Evolutionary conservation across 1,140 invertebrate species (phyloP).

Genomic region (Microplitis demolitor): DNA sequence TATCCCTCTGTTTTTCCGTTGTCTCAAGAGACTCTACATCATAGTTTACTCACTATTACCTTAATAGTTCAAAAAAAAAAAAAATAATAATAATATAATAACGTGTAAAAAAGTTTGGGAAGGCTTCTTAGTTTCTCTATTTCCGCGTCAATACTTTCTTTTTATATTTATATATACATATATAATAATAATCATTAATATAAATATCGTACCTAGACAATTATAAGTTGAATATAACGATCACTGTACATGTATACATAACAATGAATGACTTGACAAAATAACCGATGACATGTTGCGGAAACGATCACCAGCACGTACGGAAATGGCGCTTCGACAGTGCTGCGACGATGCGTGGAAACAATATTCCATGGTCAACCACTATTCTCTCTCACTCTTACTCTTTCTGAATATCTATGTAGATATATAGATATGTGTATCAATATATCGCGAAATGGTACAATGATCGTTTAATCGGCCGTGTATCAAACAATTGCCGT

Average conservation of each 20-base stretch:
- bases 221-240: too few species aligned
- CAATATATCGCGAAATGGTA: conserved; percentile 40
- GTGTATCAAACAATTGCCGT: conserved; percentile 57
- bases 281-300: conserved; percentile 9
- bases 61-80: conserved; percentile 23
- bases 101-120: too few species aligned
- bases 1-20: background rate
- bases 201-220: too few species aligned
- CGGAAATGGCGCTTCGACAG: conserved; percentile 17
- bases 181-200: too few species aligned
- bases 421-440: background rate
- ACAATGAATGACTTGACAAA: background rate
- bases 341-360: conserved; percentile 34
- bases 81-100: too few species aligned
- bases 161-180: too few species aligned
- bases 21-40: conserved; percentile 22
- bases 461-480: conserved; percentile 60
- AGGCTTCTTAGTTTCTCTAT: too few species aligned
- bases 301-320: background rate
- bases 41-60: conserved; percentile 34
- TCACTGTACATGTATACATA: background rate
- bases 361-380: conserved; percentile 40
- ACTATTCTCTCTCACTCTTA: background rate
- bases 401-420: too few species aligned
- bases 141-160: too few species aligned